Evolutionary conservation across 2,113 vertebrate genomes (phyloP).

Genomic region (Mesocricetus auratus): DNA sequence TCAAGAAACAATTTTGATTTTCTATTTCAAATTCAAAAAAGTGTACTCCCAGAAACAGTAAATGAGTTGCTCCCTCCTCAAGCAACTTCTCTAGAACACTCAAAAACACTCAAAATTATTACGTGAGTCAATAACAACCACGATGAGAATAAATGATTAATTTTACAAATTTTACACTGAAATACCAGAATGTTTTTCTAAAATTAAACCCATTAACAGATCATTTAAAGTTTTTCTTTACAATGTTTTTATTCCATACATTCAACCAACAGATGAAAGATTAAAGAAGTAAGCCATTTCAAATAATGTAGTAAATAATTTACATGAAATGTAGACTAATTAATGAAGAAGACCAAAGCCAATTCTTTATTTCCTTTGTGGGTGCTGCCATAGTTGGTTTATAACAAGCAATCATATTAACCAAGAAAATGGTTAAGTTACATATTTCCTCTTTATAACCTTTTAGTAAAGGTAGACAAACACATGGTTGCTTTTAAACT

Average conservation of each 20-base stretch:
- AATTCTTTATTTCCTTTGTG: not conserved
- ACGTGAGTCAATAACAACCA: not conserved
- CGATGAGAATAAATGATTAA: not conserved
- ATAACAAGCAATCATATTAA: not conserved
- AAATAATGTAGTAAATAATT: not conserved
- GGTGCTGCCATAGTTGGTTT: not conserved
- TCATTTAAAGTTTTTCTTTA: not conserved
- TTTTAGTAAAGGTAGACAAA: not conserved
- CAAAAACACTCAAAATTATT: not conserved
- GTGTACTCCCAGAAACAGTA: not conserved
- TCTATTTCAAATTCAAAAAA: not conserved
- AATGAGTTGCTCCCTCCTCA: not conserved
- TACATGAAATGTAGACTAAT: not conserved
- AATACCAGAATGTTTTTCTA: not conserved
- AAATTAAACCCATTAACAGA: not conserved
- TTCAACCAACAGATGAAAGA: not conserved
- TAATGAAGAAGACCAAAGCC: not conserved
- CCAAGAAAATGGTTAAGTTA: not conserved
- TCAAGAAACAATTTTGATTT: not conserved
- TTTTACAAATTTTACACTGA: not conserved
- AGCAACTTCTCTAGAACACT: not conserved
- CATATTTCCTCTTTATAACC: not conserved
- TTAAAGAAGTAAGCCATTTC: not conserved
- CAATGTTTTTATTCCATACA: not conserved
- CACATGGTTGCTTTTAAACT: not conserved